phyloP scores from a whole-genome alignment of 2,888 invertebrate genomes.

The Drosophila melanosoma region DNA sequence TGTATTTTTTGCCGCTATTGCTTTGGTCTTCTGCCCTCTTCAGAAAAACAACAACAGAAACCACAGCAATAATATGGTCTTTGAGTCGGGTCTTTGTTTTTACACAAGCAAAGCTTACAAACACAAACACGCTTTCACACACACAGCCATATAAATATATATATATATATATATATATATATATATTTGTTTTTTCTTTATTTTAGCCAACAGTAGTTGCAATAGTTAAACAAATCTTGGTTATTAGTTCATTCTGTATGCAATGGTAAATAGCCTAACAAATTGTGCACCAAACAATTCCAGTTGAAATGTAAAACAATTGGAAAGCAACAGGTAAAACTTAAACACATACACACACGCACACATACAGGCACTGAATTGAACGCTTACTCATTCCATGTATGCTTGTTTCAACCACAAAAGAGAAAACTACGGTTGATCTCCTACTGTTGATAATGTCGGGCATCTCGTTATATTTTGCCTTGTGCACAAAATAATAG shows the following conservation, averaged over 20 bases:
- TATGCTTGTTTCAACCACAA: conserved; percentile 63
- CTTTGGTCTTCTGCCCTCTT: conserved; percentile 58
- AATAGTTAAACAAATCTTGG: conserved; percentile 48
- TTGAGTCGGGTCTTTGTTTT: conserved; percentile 65
- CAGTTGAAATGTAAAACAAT: conserved; percentile 67
- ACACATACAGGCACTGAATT: conserved; percentile 31
- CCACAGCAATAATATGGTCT: conserved; percentile 52
- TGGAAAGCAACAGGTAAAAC: conserved; percentile 72
- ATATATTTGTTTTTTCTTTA: not conserved
- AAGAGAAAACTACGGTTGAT: conserved; percentile 75
- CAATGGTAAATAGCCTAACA: conserved; percentile 42
- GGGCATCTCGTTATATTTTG: not conserved
- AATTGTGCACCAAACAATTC: conserved; percentile 63
- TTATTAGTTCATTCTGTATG: conserved; percentile 53
- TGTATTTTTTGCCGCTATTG: conserved; percentile 48
- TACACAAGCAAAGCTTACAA: conserved; percentile 47
- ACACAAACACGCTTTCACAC: conserved; percentile 26
- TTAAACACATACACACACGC: conserved; percentile 49
- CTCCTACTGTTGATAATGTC: conserved; percentile 39
- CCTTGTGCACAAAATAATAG: not conserved
- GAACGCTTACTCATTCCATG: conserved; percentile 46
- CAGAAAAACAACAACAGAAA: conserved; percentile 38
- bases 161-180: conserved; percentile 1
- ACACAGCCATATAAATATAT: not conserved
- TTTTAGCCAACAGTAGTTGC: conserved; percentile 50